phyloP scores from a whole-genome alignment of 1,140 invertebrate species.

The Lepidurus arcticus region DNA sequence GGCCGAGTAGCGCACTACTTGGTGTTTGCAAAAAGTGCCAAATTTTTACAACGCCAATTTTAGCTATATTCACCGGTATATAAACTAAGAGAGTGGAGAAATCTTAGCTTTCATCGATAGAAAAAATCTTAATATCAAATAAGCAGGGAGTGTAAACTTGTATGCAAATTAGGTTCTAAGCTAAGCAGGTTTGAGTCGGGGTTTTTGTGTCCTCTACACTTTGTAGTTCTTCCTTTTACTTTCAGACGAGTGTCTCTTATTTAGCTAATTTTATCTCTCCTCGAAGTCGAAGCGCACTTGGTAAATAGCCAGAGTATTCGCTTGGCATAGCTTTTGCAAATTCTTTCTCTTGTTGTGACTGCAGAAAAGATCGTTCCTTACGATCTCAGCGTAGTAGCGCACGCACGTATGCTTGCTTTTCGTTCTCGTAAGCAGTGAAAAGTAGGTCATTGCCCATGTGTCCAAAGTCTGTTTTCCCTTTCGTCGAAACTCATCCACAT shows the following conservation, averaged over 20 bases:
- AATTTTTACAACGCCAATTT: neutral
- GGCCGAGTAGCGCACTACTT: too few relatives aligned
- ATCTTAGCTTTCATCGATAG: neutral
- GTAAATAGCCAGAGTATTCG: slow-evolving; percentile 5
- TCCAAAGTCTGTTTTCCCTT: neutral
- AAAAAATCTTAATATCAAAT: neutral
- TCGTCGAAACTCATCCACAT: neutral
- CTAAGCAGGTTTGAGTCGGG: neutral
- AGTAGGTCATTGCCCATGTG: neutral
- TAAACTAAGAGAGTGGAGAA: neutral
- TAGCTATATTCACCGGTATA: neutral
- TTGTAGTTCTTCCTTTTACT: neutral
- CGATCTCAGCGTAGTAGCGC: neutral
- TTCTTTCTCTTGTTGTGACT: neutral
- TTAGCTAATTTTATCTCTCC: neutral
- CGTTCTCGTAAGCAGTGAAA: neutral
- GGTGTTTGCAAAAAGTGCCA: too few relatives aligned
- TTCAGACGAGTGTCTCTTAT: neutral
- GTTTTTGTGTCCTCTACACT: neutral
- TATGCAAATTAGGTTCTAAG: neutral
- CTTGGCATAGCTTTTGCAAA: neutral
- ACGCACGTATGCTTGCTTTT: too few relatives aligned
- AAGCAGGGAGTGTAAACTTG: neutral
- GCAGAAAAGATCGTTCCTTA: neutral
- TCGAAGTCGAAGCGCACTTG: neutral